phyloP scores from a whole-genome alignment of 2,113 vertebrate species.

The Rhegmatorhina hoffmannsi region DNA sequence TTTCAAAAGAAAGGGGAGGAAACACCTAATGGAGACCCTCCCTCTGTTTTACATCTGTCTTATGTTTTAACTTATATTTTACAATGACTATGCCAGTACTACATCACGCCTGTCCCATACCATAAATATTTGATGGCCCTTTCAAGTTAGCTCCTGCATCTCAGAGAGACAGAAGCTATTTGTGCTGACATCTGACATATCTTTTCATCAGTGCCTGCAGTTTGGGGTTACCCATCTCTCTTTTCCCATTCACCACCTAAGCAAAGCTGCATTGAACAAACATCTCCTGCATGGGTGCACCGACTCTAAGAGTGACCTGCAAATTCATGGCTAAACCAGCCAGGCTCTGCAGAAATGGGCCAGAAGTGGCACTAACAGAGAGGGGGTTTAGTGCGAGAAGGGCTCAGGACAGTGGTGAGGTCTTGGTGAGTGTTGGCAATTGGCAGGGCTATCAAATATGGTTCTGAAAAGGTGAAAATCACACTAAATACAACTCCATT shows the following conservation, averaged over 20 bases:
- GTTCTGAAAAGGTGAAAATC: not conserved
- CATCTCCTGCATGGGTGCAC: not conserved
- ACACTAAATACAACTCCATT: not conserved
- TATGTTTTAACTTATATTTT: not conserved
- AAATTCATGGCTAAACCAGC: not conserved
- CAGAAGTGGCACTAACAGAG: not conserved
- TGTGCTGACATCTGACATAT: not conserved
- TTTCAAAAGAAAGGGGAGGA: not conserved
- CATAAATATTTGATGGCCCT: constrained; percentile 43
- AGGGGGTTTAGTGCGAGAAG: not conserved
- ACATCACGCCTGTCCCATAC: not conserved
- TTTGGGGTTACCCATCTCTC: not conserved
- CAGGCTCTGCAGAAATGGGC: not conserved
- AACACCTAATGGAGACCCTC: not conserved
- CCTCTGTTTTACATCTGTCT: not conserved
- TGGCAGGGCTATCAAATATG: not conserved
- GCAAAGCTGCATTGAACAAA: not conserved
- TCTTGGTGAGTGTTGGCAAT: not conserved
- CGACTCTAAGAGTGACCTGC: not conserved
- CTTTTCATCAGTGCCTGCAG: not conserved
- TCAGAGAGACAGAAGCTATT: constrained; percentile 14
- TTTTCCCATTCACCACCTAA: not conserved
- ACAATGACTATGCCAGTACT: not conserved
- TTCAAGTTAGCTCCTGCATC: constrained; percentile 1
- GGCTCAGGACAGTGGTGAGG: not conserved